Conservation (phyloP, 2,888 invertebrate genomes). For the Ferrisia virgata region DNA sequence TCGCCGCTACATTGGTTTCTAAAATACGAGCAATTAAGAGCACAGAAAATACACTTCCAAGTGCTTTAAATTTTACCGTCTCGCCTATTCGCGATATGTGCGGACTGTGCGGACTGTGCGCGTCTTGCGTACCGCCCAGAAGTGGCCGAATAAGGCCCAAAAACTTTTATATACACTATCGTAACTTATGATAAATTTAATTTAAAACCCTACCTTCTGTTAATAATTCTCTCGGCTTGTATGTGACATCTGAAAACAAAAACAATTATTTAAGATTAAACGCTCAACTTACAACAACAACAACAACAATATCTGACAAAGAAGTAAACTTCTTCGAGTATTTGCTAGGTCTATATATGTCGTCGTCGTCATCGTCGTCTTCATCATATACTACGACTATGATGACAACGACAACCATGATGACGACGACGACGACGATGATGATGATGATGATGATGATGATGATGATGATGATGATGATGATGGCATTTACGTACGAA, state of each 20-base stretch:
- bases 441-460: too few relatives aligned
- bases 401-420: neutral
- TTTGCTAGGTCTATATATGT: neutral
- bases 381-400: too few relatives aligned
- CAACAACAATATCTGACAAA: conserved; percentile 6
- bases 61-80: neutral
- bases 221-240: conserved; percentile 33
- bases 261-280: conserved; percentile 31
- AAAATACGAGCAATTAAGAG: conserved; percentile 17
- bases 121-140: neutral
- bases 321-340: neutral
- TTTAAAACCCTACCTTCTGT: conserved; percentile 31
- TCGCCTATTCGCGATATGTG: neutral
- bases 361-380: too few relatives aligned
- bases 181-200: conserved; percentile 21
- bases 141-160: neutral
- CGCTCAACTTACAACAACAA: conserved; percentile 18
- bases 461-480: too few relatives aligned
- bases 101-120: too few relatives aligned
- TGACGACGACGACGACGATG: neutral
- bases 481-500: too few relatives aligned
- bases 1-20: conserved; percentile 17
- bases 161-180: neutral
- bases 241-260: conserved; percentile 39
- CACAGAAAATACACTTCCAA: neutral